These are phyloP conservation scores for Lingula anatina DNA, from an alignment of 2,888 invertebrate species.

Conservation along the genomic window DNA sequence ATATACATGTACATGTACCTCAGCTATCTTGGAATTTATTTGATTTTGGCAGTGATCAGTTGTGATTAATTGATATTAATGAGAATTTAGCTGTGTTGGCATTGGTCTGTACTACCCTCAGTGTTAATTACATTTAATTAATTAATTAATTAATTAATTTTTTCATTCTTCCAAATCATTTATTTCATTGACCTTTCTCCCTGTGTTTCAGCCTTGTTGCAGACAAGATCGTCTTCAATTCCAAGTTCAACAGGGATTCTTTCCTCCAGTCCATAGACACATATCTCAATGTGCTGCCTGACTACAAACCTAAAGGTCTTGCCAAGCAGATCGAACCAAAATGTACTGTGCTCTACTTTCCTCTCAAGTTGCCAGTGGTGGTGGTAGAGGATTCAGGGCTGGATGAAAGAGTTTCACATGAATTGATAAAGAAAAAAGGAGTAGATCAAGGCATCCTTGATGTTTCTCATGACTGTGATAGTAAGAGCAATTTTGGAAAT, in stretches of 20 bases:
- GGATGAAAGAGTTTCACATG: background rate
- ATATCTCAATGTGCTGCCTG: slow-evolving; percentile 64
- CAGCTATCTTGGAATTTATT: too few species aligned
- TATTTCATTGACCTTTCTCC: background rate
- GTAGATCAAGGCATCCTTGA: background rate
- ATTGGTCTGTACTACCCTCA: too few species aligned
- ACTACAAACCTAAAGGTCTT: slow-evolving; percentile 59
- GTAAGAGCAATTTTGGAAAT: background rate
- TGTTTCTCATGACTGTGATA: background rate
- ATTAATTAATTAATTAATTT: too few species aligned
- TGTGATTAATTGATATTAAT: too few species aligned
- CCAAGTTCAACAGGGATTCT: slow-evolving; percentile 64
- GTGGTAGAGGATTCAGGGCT: background rate
- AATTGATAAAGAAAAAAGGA: too few species aligned
- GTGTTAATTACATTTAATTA: too few species aligned
- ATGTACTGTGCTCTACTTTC: slow-evolving; percentile 63
- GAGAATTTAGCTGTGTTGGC: too few species aligned
- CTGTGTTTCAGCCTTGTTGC: slow-evolving; percentile 60
- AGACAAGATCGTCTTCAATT: slow-evolving; percentile 67
- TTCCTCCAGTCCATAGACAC: slow-evolving; percentile 62
- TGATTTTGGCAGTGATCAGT: too few species aligned
- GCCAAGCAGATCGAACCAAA: slow-evolving; percentile 59
- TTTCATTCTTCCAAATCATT: too few species aligned
- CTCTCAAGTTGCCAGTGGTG: slow-evolving; percentile 46
- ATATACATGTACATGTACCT: too few species aligned